Evolutionary conservation across 2,113 vertebrate species (phyloP), one percentile per base, ranked within the genome.

Genomic region (Otolemur garnettii): DNA sequence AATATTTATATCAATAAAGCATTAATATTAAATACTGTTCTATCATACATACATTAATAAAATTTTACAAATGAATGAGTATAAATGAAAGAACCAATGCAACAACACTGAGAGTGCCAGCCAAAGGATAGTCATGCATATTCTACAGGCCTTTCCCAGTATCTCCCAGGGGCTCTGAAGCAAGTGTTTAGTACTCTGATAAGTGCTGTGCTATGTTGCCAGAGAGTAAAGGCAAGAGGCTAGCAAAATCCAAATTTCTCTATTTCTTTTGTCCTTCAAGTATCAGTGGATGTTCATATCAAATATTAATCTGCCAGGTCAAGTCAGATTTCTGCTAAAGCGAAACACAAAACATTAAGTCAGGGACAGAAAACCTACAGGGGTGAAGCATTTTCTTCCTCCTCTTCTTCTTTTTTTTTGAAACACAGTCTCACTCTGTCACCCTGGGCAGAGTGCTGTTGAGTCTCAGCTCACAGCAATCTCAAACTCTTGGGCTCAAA

Each of bases 231-330:
- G n/a, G 38, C 50, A 93, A 93, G 74, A 84, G 80, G 62, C n/a
- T 55, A 19, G 55, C n/a, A 45, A 77, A 95, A 74, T 86, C 85
- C 50, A 83, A 84, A 75, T 64, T 64, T 90, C 60, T 74, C 88
- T 83, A 38, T 89, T 84, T 92, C 71, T 95, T 85, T 93, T 74
- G 68, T 91, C 71, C 71, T 97, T 92, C 74, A 92, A 87, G 72
- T 50, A 18, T 78, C 66, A 93, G 82, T 62, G 72, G 28, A 74
- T 53, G 0, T 38, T 77, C 42, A 71, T 64, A 91, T 96, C 50
- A 97, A 91, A 88, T 83, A 92, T 96, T 93, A 94, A 93, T 79
- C 81, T 97, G 38, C 59, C 38, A 83, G 62, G 85, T 78, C 68
- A 85, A 77, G 45, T 82, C 66, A 50, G 91, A 88, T 87, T 82